Evolutionary conservation across 2,888 invertebrate species (phyloP).

Genomic region (Carterocephalus palaemon): DNA sequence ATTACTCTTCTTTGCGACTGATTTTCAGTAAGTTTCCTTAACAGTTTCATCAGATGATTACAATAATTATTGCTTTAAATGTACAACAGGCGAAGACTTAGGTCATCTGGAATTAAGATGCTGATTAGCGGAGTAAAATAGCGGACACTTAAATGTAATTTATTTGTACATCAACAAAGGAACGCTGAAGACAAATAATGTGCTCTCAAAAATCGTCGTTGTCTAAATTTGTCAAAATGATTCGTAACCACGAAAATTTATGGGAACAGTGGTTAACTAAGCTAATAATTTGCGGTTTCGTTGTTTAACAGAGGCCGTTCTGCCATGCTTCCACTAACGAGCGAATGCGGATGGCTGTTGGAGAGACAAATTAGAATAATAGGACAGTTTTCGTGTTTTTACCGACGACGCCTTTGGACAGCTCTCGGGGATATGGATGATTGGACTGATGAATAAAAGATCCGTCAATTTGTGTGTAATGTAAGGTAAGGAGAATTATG

Average conservation of each 20-base stretch:
- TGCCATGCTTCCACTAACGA: slow-evolving; percentile 35
- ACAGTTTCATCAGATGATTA: too few relatives aligned
- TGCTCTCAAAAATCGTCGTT: slow-evolving; percentile 3
- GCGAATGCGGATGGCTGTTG: slow-evolving; percentile 28
- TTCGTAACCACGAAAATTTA: slow-evolving; percentile 39
- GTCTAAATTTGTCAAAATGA: slow-evolving; percentile 18
- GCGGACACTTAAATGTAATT: too few relatives aligned
- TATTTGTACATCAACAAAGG: too few relatives aligned
- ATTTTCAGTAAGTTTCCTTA: too few relatives aligned
- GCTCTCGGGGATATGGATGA: slow-evolving; percentile 65
- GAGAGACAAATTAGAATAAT: slow-evolving; percentile 31
- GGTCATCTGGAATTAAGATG: too few relatives aligned
- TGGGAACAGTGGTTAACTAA: slow-evolving; percentile 65
- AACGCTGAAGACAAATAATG: slow-evolving; percentile 1
- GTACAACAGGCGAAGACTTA: too few relatives aligned
- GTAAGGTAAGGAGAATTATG: slow-evolving; percentile 58
- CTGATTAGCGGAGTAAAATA: too few relatives aligned
- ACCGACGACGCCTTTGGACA: slow-evolving; percentile 66
- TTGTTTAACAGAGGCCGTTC: slow-evolving; percentile 35
- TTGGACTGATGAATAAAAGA: slow-evolving; percentile 76
- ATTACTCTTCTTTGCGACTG: too few relatives aligned
- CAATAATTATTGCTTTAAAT: too few relatives aligned
- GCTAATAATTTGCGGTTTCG: slow-evolving; percentile 58
- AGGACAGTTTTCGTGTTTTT: slow-evolving; percentile 51
- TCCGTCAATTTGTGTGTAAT: slow-evolving; percentile 72